A percentile compares a stretch with the other conserved stretches of the same genome.
Evolutionary conservation across 2,888 invertebrate species (phyloP).

Genomic region (Standfussiana lucernea): DNA sequence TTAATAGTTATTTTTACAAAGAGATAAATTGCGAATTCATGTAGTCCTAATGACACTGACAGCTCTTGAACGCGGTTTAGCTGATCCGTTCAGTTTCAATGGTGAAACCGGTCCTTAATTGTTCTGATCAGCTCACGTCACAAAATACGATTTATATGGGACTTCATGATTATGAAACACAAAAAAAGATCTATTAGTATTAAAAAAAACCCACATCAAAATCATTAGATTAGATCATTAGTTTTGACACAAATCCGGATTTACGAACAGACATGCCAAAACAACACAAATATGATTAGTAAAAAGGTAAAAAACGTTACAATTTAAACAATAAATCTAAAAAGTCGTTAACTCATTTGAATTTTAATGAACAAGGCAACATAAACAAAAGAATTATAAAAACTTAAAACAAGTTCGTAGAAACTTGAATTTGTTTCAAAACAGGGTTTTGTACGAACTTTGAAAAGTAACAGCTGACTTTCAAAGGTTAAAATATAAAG

Average conservation of each 20-base stretch:
- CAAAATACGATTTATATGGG: not conserved
- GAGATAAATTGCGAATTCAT: not conserved
- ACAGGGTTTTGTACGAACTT: constrained; percentile 31
- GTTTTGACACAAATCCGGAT: constrained; percentile 33
- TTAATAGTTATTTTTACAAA: not conserved
- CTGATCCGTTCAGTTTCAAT: not conserved
- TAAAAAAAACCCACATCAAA: constrained; percentile 29
- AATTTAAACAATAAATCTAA: constrained; percentile 62
- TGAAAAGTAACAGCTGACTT: constrained; percentile 18
- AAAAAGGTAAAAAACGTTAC: constrained; percentile 33
- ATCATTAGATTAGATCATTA: constrained; percentile 33
- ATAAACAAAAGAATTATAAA: constrained; percentile 31
- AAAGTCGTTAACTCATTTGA: constrained; percentile 58
- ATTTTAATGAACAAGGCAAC: constrained; percentile 53
- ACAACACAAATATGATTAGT: constrained; percentile 57
- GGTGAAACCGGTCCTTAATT: not conserved
- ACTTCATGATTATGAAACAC: not conserved
- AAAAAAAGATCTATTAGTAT: constrained; percentile 30
- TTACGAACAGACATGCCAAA: constrained; percentile 53
- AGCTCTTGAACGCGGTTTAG: not conserved
- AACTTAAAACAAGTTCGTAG: constrained; percentile 11
- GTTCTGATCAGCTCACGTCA: not conserved
- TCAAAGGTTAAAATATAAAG: constrained; percentile 11
- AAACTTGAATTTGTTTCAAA: constrained; percentile 31
- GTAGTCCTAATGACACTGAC: not conserved